phyloP scores from a whole-genome alignment of 2,113 vertebrate species.

The Takifugu bimaculatus region DNA sequence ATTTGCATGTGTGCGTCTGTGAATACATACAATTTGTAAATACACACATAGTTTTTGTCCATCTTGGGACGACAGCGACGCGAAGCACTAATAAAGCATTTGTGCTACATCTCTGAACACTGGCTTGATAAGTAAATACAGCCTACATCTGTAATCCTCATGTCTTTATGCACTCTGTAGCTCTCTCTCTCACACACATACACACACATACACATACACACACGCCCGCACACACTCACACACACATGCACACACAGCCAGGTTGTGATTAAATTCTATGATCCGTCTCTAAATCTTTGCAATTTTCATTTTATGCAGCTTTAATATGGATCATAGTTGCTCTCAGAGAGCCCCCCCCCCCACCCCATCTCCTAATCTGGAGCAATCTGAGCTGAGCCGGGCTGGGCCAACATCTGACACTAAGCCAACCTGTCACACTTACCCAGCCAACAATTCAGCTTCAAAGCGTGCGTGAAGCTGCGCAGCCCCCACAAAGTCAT shows the following conservation, averaged over 20 bases:
- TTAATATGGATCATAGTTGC: conserved; percentile 89
- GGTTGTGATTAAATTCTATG: conserved; percentile 89
- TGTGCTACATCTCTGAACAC: conserved; percentile 77
- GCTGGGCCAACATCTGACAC: conserved; percentile 79
- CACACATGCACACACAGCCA: conserved; percentile 50
- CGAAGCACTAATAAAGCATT: conserved; percentile 45
- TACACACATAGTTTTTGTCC: conserved; percentile 14
- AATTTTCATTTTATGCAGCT: conserved; percentile 97
- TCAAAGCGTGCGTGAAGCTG: conserved; percentile 42
- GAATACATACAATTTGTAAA: conserved; percentile 17
- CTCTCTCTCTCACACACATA: conserved; percentile 58
- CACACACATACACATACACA: conserved; percentile 26
- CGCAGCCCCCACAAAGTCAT: conserved; percentile 16
- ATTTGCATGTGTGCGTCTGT: conserved; percentile 15
- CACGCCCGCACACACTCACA: conserved; percentile 58
- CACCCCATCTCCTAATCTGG: conserved; percentile 82
- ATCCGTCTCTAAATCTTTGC: conserved; percentile 90
- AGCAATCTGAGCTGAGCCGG: conserved; percentile 84
- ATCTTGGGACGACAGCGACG: conserved; percentile 23
- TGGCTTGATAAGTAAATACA: conserved; percentile 80
- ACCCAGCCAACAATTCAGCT: conserved; percentile 67
- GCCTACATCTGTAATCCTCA: conserved; percentile 77
- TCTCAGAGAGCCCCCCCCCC: conserved; percentile 75
- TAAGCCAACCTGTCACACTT: conserved; percentile 72
- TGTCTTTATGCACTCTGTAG: conserved; percentile 73